A percentile compares a stretch with the other conserved stretches of the same genome.
Conservation (phyloP, 2,888 invertebrate species). For the Oxytorus armatus region DNA sequence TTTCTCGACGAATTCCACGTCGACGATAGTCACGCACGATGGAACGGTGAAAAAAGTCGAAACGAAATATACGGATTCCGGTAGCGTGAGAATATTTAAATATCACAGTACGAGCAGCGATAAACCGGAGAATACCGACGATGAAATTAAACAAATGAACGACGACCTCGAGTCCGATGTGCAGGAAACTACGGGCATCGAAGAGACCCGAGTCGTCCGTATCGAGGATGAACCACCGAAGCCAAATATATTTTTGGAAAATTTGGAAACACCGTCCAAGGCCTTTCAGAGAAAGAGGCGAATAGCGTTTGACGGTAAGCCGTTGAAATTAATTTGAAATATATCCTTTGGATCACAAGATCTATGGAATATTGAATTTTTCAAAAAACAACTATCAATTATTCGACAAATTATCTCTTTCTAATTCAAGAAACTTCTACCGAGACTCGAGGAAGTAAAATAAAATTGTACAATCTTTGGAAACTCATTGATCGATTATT, state of each 20-base stretch:
- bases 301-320: constrained; percentile 84
- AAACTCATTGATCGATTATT: too few species aligned
- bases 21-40: constrained; percentile 56
- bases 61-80: constrained; percentile 70
- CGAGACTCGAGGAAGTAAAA: too few species aligned
- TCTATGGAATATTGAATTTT: too few species aligned
- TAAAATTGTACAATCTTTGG: too few species aligned
- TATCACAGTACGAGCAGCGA: constrained; percentile 66
- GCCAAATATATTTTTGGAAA: constrained; percentile 80
- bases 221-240: constrained; percentile 72
- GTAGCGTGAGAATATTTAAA: constrained; percentile 74
- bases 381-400: too few species aligned
- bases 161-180: constrained; percentile 59
- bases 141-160: constrained; percentile 56
- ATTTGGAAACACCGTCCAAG: constrained; percentile 82
- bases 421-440: too few species aligned
- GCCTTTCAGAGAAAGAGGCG: constrained; percentile 86
- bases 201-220: constrained; percentile 57
- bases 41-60: constrained; percentile 71
- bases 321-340: constrained; percentile 25
- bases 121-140: constrained; percentile 52
- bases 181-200: constrained; percentile 47
- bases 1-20: constrained; percentile 68
- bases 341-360: too few species aligned
- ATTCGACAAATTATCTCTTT: too few species aligned